Percentiles rank a stretch among this genome's conserved stretches.
phyloP scores from a whole-genome alignment of 1,140 invertebrate genomes.

The Xylocopa sonorina region DNA sequence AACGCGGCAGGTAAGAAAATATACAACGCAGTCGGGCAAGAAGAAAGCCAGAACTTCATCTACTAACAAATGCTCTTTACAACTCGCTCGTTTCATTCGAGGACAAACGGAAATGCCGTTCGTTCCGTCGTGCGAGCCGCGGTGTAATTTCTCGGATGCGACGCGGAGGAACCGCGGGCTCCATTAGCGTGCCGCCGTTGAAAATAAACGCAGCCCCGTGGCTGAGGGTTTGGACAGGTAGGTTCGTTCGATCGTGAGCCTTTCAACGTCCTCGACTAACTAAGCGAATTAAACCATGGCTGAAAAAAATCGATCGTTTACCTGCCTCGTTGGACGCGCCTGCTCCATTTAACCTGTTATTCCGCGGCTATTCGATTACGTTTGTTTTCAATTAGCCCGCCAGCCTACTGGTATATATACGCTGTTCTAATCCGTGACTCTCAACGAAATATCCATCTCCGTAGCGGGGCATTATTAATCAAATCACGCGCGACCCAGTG shows the following conservation, averaged over 20 bases:
- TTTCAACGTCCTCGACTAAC: conserved; percentile 21
- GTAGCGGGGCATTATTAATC: conserved; percentile 32
- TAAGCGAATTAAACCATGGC: background rate
- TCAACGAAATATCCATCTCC: conserved; percentile 30
- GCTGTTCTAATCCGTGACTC: conserved; percentile 29
- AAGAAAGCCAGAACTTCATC: conserved; percentile 4
- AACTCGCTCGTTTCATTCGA: conserved; percentile 1
- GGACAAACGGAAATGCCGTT: conserved; percentile 40
- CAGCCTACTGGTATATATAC: no score
- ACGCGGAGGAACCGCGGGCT: background rate
- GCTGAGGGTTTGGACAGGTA: conserved; percentile 17
- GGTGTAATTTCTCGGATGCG: conserved; percentile 27
- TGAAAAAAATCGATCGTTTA: conserved; percentile 31
- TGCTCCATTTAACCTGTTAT: conserved; percentile 42
- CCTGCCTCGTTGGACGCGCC: background rate
- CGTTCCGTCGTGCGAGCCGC: conserved; percentile 21
- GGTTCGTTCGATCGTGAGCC: conserved; percentile 10
- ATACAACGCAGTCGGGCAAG: background rate
- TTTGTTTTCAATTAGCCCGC: conserved; percentile 34
- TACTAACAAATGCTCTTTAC: conserved; percentile 16
- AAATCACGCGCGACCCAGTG: conserved; percentile 35
- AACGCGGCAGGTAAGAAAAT: background rate
- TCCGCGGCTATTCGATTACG: conserved; percentile 34
- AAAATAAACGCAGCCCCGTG: conserved; percentile 25
- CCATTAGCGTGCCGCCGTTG: conserved; percentile 23